A percentile compares a stretch with the other conserved stretches of the same genome.
phyloP scores from a whole-genome alignment of 1,140 invertebrate genomes.

The Mycetomoellerius zeteki region DNA sequence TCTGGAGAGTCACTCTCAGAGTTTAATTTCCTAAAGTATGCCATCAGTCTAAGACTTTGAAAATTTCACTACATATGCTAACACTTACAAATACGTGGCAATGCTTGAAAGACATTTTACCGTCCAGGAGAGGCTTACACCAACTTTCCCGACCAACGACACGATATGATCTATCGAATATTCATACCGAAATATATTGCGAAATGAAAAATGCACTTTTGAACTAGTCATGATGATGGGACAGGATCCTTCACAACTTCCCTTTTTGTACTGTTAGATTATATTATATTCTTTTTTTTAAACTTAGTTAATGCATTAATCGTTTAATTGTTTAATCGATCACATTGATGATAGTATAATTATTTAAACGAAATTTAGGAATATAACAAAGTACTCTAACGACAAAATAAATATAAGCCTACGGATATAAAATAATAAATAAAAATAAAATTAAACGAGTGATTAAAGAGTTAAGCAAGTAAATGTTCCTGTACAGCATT shows the following conservation, averaged over 20 bases:
- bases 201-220: conserved; percentile 72
- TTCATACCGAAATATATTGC: conserved; percentile 55
- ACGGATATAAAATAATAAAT: conserved; percentile 76
- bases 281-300: conserved; percentile 39
- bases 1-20: not conserved
- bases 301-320: conserved; percentile 71
- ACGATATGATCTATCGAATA: conserved; percentile 61
- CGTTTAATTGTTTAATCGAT: conserved; percentile 72
- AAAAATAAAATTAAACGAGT: conserved; percentile 67
- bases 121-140: conserved; percentile 75
- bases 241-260: conserved; percentile 75
- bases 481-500: conserved; percentile 88
- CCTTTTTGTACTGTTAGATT: conserved; percentile 49
- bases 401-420: conserved; percentile 75
- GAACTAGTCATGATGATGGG: conserved; percentile 81
- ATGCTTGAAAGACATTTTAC: conserved; percentile 70
- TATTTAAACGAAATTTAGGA: conserved; percentile 77
- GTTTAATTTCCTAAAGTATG: not conserved
- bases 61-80: conserved; percentile 29
- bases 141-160: conserved; percentile 74
- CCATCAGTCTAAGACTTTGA: not conserved
- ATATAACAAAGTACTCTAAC: conserved; percentile 78
- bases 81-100: conserved; percentile 13
- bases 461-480: conserved; percentile 83
- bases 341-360: conserved; percentile 70